phyloP scores from a whole-genome alignment of 2,113 vertebrate species.

The Syrmaticus mikado region DNA sequence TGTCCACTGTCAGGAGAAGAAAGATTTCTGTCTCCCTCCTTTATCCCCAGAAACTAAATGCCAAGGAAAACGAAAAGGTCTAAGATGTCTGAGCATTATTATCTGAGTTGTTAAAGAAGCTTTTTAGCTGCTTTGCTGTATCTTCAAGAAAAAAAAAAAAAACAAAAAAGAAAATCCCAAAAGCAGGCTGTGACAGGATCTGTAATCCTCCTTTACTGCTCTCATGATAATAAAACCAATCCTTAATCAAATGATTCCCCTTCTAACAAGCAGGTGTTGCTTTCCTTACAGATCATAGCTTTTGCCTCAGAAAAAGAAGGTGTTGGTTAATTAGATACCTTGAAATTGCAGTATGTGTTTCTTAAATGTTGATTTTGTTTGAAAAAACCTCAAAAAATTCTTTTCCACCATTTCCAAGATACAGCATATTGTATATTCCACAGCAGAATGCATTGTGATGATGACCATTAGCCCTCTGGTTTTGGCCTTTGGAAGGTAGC shows the following conservation, averaged over 20 bases:
- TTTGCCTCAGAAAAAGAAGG: neutral
- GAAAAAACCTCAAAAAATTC: neutral
- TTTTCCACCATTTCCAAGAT: neutral
- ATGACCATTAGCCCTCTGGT: slow-evolving; percentile 5
- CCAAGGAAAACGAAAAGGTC: neutral
- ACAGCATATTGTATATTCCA: neutral
- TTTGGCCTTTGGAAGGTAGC: neutral
- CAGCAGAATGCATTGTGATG: neutral
- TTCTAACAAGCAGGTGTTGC: neutral
- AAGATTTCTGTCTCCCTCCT: neutral
- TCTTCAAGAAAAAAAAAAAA: neutral
- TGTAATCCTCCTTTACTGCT: neutral
- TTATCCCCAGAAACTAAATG: neutral
- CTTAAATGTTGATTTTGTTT: neutral
- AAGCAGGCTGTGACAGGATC: neutral
- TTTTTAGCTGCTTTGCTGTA: neutral
- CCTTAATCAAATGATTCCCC: neutral
- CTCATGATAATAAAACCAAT: neutral
- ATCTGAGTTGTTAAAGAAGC: neutral
- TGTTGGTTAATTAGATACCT: neutral
- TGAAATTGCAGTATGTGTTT: neutral
- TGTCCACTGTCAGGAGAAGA: neutral
- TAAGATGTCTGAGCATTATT: neutral
- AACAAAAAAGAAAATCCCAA: neutral
- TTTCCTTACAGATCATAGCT: neutral